Percentiles rank a stretch among this genome's conserved stretches.
Evolutionary conservation across 2,113 vertebrate species (phyloP).

Genomic region (Empidonax alnorum): DNA sequence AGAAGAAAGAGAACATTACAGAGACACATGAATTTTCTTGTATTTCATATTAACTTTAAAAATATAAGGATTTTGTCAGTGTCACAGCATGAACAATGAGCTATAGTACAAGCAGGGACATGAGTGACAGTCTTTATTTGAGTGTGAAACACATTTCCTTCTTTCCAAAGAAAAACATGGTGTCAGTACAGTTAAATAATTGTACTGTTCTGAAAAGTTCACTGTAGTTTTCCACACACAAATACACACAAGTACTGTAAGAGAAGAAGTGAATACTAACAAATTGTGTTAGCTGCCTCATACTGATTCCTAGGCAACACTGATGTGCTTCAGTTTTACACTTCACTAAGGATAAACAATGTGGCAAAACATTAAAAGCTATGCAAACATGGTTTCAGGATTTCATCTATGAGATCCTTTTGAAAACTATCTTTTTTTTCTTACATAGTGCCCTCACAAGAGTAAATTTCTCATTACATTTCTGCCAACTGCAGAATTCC

Average conservation of each 20-base stretch:
- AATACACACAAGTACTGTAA: neutral
- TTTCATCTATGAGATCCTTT: slow-evolving; percentile 54
- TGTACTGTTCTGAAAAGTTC: neutral
- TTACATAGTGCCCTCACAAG: slow-evolving; percentile 46
- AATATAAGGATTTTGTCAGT: neutral
- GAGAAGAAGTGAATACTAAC: neutral
- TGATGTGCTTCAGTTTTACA: slow-evolving; percentile 40
- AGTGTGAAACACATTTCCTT: neutral
- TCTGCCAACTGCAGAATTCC: slow-evolving; percentile 48
- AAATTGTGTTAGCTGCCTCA: slow-evolving; percentile 25
- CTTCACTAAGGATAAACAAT: slow-evolving; percentile 29
- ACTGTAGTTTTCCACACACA: neutral
- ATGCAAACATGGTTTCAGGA: slow-evolving; percentile 32
- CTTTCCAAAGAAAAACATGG: neutral
- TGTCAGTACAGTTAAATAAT: neutral
- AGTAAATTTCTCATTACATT: slow-evolving; percentile 61
- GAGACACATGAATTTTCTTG: neutral
- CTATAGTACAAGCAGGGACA: neutral
- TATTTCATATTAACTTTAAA: neutral
- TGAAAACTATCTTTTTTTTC: neutral
- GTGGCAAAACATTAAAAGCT: slow-evolving; percentile 49
- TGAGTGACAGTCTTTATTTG: neutral
- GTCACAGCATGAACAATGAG: neutral
- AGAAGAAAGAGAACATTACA: neutral
- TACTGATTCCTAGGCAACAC: slow-evolving; percentile 43